A percentile compares a stretch with the other conserved stretches of the same genome.
Conservation (phyloP, 2,888 invertebrate genomes). For the Leptarthrus brevirostris region DNA sequence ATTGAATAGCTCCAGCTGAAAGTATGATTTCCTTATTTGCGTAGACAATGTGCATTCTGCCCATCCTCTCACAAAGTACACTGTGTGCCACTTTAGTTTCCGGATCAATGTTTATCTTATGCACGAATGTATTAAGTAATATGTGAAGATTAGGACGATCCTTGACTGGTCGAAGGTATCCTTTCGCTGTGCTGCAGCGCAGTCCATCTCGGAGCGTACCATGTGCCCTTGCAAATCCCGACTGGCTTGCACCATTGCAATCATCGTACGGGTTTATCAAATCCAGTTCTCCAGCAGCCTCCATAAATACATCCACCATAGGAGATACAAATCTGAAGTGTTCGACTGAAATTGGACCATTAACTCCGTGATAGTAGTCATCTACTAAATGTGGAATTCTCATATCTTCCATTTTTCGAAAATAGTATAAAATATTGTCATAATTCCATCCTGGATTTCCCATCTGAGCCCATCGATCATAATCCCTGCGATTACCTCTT, state of each 20-base stretch:
- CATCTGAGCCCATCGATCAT: slow-evolving; percentile 83
- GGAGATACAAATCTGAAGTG: slow-evolving; percentile 78
- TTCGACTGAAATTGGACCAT: slow-evolving; percentile 81
- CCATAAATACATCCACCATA: slow-evolving; percentile 75
- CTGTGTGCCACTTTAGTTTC: slow-evolving; percentile 74
- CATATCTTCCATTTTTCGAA: slow-evolving; percentile 84
- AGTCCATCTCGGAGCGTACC: slow-evolving; percentile 82
- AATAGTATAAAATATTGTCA: slow-evolving; percentile 78
- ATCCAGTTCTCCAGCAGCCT: slow-evolving; percentile 77
- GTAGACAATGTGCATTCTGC: slow-evolving; percentile 68
- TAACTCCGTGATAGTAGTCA: slow-evolving; percentile 75
- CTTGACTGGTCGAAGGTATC: slow-evolving; percentile 76
- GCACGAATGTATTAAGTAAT: slow-evolving; percentile 75
- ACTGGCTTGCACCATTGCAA: slow-evolving; percentile 82
- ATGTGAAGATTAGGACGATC: slow-evolving; percentile 80
- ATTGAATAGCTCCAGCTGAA: slow-evolving; percentile 85
- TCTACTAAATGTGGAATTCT: slow-evolving; percentile 72
- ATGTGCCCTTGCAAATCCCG: slow-evolving; percentile 81
- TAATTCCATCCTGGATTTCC: slow-evolving; percentile 86
- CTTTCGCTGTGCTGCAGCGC: slow-evolving; percentile 86
- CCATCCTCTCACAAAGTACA: slow-evolving; percentile 71
- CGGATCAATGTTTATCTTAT: slow-evolving; percentile 74
- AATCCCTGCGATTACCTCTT: slow-evolving; percentile 85
- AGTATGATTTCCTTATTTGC: slow-evolving; percentile 84
- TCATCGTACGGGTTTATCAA: slow-evolving; percentile 73